Base-by-base conservation (phyloP, 2,888 invertebrate genomes). In the Anoncus sp. region DNA sequence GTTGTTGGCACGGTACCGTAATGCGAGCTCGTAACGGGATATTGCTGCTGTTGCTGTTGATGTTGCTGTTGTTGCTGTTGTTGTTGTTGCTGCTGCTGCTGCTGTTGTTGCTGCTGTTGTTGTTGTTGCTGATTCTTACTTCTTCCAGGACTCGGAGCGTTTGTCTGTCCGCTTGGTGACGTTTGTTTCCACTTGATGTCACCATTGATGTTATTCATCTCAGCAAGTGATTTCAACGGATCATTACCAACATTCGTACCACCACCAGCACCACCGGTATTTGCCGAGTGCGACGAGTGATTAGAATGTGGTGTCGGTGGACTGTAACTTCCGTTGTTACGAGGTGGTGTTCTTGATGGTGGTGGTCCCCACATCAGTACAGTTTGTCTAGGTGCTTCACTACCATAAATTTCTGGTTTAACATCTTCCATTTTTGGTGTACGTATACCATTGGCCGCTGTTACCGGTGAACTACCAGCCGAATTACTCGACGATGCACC, bases 301-400 rank as follows among this genome's bases (percentile, higher is more conserved):
- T 87, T 88, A 1, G 90, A 88, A 35, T 90, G 90, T 0, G 90
- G 87, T 1, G 89, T 89, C 6, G 90, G 89, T 3, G 91, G 91
- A 20, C 91, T 91, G 79, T 91, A 91, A 66, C 87, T 89, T 1
- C 91, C 91, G 71, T 90, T 91, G 74, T 89, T 90, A 45, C 90
- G 86, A 2, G 91, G 90, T 9, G 91, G 89, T 2, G 90, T 90
- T 27, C 91, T 86, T 0, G 90, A 84, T 0, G 84, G 83, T 0
- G 91, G 90, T 2, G 91, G 90, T 9, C 97, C 98, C 98, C 98
- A 98, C 98, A 98, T 98, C 51, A 98, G 93, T 67, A 98, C 98
- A 12, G 98, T 98, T 91, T 98, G 98, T 53, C 98, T 93, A 0
- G 96, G 95, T 82, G 94, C 92, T 85, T 94, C 95, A 72, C 84